Evolutionary conservation across 2,888 invertebrate genomes (phyloP).

Genomic region (Pseudoips prasinana): DNA sequence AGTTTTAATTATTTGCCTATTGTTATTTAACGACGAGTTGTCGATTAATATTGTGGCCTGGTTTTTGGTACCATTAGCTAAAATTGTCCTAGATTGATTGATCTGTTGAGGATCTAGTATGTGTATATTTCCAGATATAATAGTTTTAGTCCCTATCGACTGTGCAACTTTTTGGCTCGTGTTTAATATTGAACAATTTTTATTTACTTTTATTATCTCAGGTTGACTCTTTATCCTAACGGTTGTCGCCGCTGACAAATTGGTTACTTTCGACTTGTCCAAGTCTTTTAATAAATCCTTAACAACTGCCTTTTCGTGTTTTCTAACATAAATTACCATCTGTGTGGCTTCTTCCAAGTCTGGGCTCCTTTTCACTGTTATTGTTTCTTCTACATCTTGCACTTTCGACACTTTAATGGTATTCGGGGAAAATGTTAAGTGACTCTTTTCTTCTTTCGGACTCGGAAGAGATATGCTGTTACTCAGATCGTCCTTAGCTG

Average conservation of each 20-base stretch:
- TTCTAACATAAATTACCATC: conserved; percentile 74
- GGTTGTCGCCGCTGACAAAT: conserved; percentile 52
- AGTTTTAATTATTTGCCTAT: conserved; percentile 77
- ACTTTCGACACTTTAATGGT: conserved; percentile 84
- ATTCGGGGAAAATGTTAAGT: conserved; percentile 87
- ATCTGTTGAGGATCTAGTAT: conserved; percentile 73
- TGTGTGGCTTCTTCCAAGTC: conserved; percentile 72
- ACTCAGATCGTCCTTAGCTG: conserved; percentile 53
- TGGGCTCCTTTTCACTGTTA: conserved; percentile 38
- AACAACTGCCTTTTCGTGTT: conserved; percentile 81
- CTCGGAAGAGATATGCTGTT: conserved; percentile 78
- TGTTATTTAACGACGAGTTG: conserved; percentile 70
- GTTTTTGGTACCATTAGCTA: conserved; percentile 71
- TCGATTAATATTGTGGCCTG: conserved; percentile 77
- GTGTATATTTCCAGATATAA: conserved; percentile 79
- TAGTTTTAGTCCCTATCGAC: conserved; percentile 73
- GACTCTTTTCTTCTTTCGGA: conserved; percentile 86
- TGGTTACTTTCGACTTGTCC: conserved; percentile 64
- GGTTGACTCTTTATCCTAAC: conserved; percentile 70
- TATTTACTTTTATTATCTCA: conserved; percentile 71
- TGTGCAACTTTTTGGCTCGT: conserved; percentile 70
- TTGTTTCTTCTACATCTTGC: conserved; percentile 55
- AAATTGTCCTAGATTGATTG: conserved; percentile 70
- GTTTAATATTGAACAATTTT: conserved; percentile 74
- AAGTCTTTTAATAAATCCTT: conserved; percentile 85